Conservation (phyloP, 2,888 invertebrate species). For the Sclerodermus sp. region DNA sequence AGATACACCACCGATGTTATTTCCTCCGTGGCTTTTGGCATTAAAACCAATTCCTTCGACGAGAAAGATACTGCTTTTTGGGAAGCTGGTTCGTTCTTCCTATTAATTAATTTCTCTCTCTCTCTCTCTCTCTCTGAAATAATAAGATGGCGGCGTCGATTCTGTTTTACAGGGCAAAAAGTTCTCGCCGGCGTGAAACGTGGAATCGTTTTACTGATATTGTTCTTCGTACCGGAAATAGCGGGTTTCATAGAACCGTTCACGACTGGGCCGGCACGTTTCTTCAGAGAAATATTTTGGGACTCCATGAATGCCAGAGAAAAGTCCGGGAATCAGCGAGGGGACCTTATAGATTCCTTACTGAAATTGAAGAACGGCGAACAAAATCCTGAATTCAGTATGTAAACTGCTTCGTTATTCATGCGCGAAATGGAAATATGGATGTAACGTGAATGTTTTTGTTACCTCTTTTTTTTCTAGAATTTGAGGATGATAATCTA, state of each 20-base stretch:
- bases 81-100: conserved; percentile 31
- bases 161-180: conserved; percentile 36
- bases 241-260: conserved; percentile 25
- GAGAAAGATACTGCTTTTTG: conserved; percentile 29
- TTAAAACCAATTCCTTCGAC: conserved; percentile 40
- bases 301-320: conserved; percentile 36
- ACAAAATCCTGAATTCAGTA: conserved; percentile 37
- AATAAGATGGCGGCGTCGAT: no score
- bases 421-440: background rate
- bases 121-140: no score
- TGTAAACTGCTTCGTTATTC: no score
- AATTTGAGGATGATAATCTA: conserved; percentile 40
- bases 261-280: conserved; percentile 30
- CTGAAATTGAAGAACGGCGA: conserved; percentile 36
- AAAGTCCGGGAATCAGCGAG: conserved; percentile 26
- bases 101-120: no score
- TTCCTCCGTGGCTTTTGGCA: conserved; percentile 39
- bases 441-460: background rate
- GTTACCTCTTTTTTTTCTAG: conserved; percentile 17
- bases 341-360: conserved; percentile 39
- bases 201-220: conserved; percentile 29
- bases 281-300: conserved; percentile 39
- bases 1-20: conserved; percentile 37
- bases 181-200: conserved; percentile 32
- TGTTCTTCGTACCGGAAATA: conserved; percentile 39